Conservation (phyloP, 92 coral and sea anemone species). For the Zoanthus sociatus region DNA sequence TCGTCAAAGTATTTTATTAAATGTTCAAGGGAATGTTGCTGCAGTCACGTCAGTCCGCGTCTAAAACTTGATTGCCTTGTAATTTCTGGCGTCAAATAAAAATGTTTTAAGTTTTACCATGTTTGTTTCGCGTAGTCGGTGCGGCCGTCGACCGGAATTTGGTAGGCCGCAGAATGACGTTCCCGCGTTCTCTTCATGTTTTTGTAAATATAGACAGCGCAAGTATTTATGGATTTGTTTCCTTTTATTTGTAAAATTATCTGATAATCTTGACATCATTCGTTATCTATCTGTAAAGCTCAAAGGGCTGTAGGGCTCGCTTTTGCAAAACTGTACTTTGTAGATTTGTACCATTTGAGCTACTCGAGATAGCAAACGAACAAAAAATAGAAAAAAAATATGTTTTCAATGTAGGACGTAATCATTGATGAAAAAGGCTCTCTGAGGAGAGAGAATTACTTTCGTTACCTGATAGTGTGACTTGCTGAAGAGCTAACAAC, state of each 20-base stretch:
- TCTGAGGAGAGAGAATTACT: not conserved
- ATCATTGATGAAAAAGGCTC: not conserved
- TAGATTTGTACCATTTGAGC: not conserved
- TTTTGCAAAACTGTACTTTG: not conserved
- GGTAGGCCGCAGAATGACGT: constrained; percentile 8
- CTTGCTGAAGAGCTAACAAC: not conserved
- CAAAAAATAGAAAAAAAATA: not conserved
- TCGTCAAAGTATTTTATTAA: not conserved
- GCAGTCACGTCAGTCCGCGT: not conserved
- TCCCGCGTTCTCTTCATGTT: not conserved
- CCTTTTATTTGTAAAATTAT: not conserved
- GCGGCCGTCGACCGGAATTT: constrained; percentile 14
- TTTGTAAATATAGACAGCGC: not conserved
- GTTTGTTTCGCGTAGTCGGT: not conserved
- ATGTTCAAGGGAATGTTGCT: not conserved
- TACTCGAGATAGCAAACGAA: not conserved
- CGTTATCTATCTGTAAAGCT: too few relatives aligned
- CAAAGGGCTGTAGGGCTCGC: not conserved
- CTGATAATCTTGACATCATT: not conserved
- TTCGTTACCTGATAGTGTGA: not conserved
- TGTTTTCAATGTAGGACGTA: not conserved
- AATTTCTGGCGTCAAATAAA: not conserved
- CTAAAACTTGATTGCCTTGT: not conserved
- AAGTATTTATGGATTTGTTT: not conserved
- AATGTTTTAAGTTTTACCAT: not conserved